Conservation (phyloP, 2,797 vertebrate genomes). For the Bucorvus abyssinicus region DNA sequence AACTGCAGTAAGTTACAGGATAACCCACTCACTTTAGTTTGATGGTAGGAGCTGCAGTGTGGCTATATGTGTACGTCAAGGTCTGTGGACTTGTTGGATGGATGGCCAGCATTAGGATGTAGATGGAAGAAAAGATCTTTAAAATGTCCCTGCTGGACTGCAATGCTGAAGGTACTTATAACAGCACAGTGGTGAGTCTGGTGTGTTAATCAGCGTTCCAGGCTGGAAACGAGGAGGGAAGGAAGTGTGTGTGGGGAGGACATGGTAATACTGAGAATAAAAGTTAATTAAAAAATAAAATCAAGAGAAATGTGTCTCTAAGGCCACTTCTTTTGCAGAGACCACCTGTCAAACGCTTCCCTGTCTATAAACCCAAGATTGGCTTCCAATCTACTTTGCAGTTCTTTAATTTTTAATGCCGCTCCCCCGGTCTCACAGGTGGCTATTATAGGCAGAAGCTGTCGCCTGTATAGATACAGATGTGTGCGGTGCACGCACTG, state of each 20-base stretch:
- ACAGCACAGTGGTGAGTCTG: not conserved
- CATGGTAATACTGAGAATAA: slow-evolving; percentile 73
- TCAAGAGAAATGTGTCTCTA: slow-evolving; percentile 79
- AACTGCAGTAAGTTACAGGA: not conserved
- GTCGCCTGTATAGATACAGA: slow-evolving; percentile 55
- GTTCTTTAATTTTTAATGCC: slow-evolving; percentile 80
- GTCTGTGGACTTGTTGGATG: not conserved
- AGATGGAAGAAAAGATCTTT: not conserved
- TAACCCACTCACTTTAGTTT: not conserved
- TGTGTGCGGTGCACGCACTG: not conserved
- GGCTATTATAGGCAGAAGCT: slow-evolving; percentile 66
- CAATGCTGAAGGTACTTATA: not conserved
- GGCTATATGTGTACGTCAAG: not conserved
- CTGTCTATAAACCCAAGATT: slow-evolving; percentile 74
- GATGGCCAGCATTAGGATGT: not conserved
- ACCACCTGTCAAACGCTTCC: slow-evolving; percentile 79
- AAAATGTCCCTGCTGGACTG: not conserved
- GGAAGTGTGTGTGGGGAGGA: not conserved
- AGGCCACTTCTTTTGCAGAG: slow-evolving; percentile 73
- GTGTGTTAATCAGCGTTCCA: slow-evolving; percentile 54
- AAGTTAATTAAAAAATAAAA: slow-evolving; percentile 87
- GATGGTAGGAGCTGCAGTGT: not conserved
- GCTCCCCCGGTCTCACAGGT: slow-evolving; percentile 71
- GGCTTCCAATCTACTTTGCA: slow-evolving; percentile 63
- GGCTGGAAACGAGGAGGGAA: slow-evolving; percentile 22